Base-by-base conservation (phyloP, 2,797 vertebrate genomes). In the Mycteria americana region DNA sequence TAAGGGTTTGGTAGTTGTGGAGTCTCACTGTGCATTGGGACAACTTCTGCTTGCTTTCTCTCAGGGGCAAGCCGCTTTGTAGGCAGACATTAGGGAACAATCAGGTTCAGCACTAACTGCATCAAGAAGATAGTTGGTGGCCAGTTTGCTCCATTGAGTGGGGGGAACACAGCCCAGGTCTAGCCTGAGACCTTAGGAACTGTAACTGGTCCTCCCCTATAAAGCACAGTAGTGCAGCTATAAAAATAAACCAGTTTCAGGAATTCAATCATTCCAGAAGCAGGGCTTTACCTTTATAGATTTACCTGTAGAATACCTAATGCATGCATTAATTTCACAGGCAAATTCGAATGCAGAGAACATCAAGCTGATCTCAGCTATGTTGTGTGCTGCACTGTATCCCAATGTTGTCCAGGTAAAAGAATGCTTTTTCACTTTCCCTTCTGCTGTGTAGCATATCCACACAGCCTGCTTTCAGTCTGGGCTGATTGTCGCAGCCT, bases 361-460 rank as follows among this genome's bases (percentile, higher is more conserved):
- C 97, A 98, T 98, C 96, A 99, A 98, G 83, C 96, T 99, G 95
- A 99, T 99, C 98, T 99, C 99, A 2, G 99, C 99, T 56, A 98
- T 99, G 98, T 92, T 99, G 57, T 99, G 99, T 97, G 99, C 99
- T 51, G 99, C 99, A 19, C 98, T 99, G 75, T 99, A 99, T 94
- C 99, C 99, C 85, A 99, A 99, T 13, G 99, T 99, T 39, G 99
- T 99, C 51, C 99, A 99, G 99, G 99, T 99, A 97, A 96, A 93
- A 54, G 19, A 67, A 78, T 15, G 35, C 10, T 45, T 62, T 80
- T 83, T 18, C 8, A 7, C 79, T 92, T 87, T 33, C 18, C 5
- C 65, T 70, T 19, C 33, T 67, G 68, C 60, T 79, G 7, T 24
- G 25, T 41, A 35, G 51, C 53, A 13, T 10, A 31, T 63, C 46